Evolutionary conservation across 2,113 vertebrate genomes (phyloP), one percentile per base, ranked within the genome.

Genomic region (Naja naja): DNA sequence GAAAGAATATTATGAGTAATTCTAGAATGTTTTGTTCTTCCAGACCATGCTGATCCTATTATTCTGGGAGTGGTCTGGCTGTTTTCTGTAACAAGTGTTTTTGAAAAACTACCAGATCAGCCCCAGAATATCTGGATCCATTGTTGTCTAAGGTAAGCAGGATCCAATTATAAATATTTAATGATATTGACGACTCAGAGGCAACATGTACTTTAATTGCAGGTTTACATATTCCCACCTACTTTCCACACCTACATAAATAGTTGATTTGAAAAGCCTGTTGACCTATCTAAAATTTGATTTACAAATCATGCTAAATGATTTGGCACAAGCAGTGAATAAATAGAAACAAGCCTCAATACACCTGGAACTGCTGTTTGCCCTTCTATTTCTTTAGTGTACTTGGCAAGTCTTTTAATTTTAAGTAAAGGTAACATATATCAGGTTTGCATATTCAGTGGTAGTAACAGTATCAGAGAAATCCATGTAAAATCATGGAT

Each of bases 61-160:
- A 22, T 81, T 81, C 34, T 43, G 18, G 34, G 69, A 81, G 18
- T 81, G 74, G 34, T 81, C 7, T 81, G 16, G 34, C 34, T 43
- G 18, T 81, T 81, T 81, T 81, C 34, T 18, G 7, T 49, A 49
- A 81, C n/a, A 56, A 74, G 34, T 3, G 27, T 60, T 16, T 89
- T 30, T 89, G 94, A 95, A 96, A 92, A 92, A 23, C 56, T 86
- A 81, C 18, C 74, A 81, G 45, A 30, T 47, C 85, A 87, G 43
- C 3, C 9, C 43, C 39, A 43, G 95, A 95, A 96, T 91, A 91
- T 23, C 55, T 94, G 87, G 87, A 95, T 94, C 85, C 69, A 94
- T 34, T 92, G 58, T 5, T 49, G 54, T 43, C n/a, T 92, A 52
- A 88, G 85, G 91, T 92, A 95, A 94, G 47, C 89, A 74, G 16